Evolutionary conservation across 2,888 invertebrate genomes (phyloP).

Genomic region (Ophonus ardosiacus): DNA sequence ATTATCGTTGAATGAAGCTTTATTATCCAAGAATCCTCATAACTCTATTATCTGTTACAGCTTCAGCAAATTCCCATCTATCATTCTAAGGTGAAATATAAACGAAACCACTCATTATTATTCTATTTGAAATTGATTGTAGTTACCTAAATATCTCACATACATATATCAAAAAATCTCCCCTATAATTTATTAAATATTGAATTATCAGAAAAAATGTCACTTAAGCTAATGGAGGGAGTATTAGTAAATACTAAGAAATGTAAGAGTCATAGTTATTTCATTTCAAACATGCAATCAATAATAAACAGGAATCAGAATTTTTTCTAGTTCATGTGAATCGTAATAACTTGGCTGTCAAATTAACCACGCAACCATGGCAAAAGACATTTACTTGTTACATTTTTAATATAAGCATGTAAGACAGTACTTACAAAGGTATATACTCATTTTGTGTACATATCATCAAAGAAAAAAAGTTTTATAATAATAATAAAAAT

Average conservation of each 20-base stretch:
- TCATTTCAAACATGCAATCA: conserved; percentile 1
- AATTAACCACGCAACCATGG: neutral
- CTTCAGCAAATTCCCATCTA: too few relatives aligned
- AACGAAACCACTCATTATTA: neutral
- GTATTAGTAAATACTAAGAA: conserved; percentile 38
- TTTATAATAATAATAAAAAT: neutral
- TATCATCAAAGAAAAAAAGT: neutral
- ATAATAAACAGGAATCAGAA: conserved; percentile 27
- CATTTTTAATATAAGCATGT: neutral
- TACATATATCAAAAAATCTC: neutral
- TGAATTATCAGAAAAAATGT: neutral
- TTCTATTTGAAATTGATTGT: neutral
- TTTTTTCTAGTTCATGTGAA: neutral
- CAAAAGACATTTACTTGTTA: neutral
- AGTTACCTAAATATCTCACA: conserved; percentile 7
- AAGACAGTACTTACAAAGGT: neutral
- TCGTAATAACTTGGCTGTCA: neutral
- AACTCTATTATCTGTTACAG: too few relatives aligned
- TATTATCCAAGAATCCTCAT: too few relatives aligned
- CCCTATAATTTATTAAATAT: conserved; percentile 23
- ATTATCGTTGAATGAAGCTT: too few relatives aligned
- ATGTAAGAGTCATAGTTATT: neutral
- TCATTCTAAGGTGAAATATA: neutral
- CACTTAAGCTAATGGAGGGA: conserved; percentile 13
- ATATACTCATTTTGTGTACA: neutral